Base-by-base conservation (phyloP, 2,113 vertebrate species). In the Colaptes auratus region DNA sequence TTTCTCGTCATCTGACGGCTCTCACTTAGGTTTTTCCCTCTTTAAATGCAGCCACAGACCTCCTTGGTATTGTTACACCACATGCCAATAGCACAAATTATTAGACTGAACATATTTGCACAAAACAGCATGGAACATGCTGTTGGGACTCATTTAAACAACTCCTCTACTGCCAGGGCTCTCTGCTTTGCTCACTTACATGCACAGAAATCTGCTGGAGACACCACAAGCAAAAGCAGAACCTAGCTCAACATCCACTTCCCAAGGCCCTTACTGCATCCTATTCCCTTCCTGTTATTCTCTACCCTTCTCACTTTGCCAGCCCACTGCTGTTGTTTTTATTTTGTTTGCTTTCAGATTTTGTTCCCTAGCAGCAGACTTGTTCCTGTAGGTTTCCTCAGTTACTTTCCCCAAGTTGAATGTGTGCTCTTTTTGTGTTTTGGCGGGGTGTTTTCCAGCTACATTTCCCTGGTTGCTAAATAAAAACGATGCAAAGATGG, bases 241-340 rank as follows among this genome's bases (percentile, higher is more conserved):
- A 61, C 21, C 35, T 53, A 55, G 58, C 76, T 92, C 82, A 80
- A 60, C 44, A 82, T 75, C 63, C 82, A 87, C 69, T 70, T 93
- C 82, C 82, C 80, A 88, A 86, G 65, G 82, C 53, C 89, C 69
- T 89, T 50, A 55, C 23, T 55, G 88, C 65, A 94, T 90, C 94
- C 86, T 55, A 86, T 81, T 86, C 76, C 80, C 24, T 94, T 97
- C 94, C 92, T 93, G 92, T 90, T 93, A 46, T 93, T 95, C 90
- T 88, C 90, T 70, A 72, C 70, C 76, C 63, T n/a, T 66, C 79
- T 63, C 73, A 36, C 35, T 92, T 61, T 63, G 82, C 95, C 4
- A 6, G 75, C 63, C 74, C 66, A 35, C 39, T 83, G 71, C n/a
- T 24, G 24, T 21, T 48, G 16, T 55, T 78, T 53, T 78, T 52